Evolutionary conservation across 2,113 vertebrate species (phyloP).

Genomic region (Istiophorus platypterus): DNA sequence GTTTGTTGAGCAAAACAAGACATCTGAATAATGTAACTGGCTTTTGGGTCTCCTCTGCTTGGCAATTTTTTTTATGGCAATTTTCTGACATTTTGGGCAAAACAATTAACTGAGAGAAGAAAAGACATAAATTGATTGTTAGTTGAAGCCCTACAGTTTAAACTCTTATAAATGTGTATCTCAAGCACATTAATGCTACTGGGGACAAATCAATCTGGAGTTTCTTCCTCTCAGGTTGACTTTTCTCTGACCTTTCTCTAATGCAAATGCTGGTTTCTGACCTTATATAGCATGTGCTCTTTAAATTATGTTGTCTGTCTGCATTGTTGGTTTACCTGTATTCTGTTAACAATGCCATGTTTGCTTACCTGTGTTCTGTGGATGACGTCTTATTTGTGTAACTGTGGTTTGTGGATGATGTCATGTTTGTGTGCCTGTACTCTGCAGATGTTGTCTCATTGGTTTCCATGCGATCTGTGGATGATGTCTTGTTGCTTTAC

Average conservation of each 20-base stretch:
- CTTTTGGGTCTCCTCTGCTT: neutral
- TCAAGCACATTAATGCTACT: neutral
- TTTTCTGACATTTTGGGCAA: neutral
- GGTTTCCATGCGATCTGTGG: slow-evolving; percentile 59
- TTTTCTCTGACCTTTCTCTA: slow-evolving; percentile 14
- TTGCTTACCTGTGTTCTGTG: slow-evolving; percentile 49
- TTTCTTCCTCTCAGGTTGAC: neutral
- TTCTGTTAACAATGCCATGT: slow-evolving; percentile 63
- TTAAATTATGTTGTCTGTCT: slow-evolving; percentile 21
- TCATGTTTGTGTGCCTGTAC: slow-evolving; percentile 61
- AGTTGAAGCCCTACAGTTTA: neutral
- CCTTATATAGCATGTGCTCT: slow-evolving; percentile 22
- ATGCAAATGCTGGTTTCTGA: slow-evolving; percentile 4
- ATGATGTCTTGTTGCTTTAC: slow-evolving; percentile 72
- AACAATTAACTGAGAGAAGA: neutral
- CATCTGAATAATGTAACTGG: neutral
- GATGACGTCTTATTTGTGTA: slow-evolving; percentile 63
- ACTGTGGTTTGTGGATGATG: slow-evolving; percentile 64
- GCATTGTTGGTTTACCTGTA: slow-evolving; percentile 36
- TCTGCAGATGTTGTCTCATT: slow-evolving; percentile 66
- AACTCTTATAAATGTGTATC: neutral
- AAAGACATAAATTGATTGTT: neutral
- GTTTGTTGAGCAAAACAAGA: too few relatives aligned
- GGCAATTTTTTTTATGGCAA: neutral
- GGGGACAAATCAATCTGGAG: neutral